These are phyloP conservation scores for Polyommatus iphigenia DNA, from an alignment of 2,888 invertebrate genomes.

Conservation along the genomic window DNA sequence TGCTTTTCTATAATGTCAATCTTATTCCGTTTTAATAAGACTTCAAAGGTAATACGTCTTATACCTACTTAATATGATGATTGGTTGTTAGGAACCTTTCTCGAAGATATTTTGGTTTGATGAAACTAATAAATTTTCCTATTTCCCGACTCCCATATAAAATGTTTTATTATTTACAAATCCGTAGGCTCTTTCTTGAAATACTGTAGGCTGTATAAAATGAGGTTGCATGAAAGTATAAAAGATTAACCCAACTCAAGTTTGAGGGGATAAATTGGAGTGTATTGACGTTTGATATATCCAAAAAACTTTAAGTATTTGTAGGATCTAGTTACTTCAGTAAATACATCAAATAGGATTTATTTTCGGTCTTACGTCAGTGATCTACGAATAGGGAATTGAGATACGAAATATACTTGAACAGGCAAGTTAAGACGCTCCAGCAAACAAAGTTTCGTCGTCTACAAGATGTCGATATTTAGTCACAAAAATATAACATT, in stretches of 20 bases:
- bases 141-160: background rate
- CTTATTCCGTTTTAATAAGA: background rate
- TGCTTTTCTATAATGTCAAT: background rate
- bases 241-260: constrained; percentile 34
- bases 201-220: constrained; percentile 18
- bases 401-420: constrained; percentile 6
- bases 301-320: constrained; percentile 15
- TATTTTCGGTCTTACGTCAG: background rate
- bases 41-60: background rate
- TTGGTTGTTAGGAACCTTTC: background rate
- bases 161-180: constrained; percentile 4
- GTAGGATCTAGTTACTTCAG: constrained; percentile 17
- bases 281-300: constrained; percentile 31
- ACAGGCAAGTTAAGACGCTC: background rate
- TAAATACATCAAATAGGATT: constrained; percentile 26
- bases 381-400: background rate
- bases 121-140: constrained; percentile 8
- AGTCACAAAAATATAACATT: background rate
- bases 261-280: constrained; percentile 33
- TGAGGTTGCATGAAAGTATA: constrained; percentile 26
- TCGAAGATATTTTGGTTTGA: background rate
- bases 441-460: background rate
- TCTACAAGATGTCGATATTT: background rate
- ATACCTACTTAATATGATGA: background rate
- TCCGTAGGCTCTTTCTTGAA: background rate